Evolutionary conservation across 2,113 vertebrate species (phyloP).

Genomic region (Todiramphus saurophagus): DNA sequence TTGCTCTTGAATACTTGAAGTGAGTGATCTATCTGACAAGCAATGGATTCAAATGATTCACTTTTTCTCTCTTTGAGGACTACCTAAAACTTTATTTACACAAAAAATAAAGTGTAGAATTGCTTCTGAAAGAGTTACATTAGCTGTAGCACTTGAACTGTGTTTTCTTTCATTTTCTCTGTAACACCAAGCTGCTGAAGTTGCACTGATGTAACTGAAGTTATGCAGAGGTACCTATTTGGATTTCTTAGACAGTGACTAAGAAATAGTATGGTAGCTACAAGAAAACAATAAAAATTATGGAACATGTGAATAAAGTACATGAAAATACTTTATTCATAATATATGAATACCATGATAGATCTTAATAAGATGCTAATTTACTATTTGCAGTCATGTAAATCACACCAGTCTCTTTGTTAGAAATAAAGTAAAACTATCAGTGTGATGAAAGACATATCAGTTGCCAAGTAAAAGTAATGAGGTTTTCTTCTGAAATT

Average conservation of each 20-base stretch:
- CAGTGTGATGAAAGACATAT: constrained; percentile 1
- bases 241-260: background rate
- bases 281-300: background rate
- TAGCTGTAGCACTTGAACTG: background rate
- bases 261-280: background rate
- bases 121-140: background rate
- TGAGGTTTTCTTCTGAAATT: background rate
- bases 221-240: background rate
- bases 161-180: background rate
- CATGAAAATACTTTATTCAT: background rate
- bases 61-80: background rate
- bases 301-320: background rate
- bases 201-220: background rate
- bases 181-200: background rate
- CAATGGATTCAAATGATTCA: background rate
- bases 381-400: background rate
- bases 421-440: constrained; percentile 1
- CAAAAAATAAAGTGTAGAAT: background rate
- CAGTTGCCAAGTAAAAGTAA: constrained; percentile 10
- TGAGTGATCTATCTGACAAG: background rate
- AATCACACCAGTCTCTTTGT: background rate
- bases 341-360: too few relatives aligned
- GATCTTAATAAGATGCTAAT: background rate
- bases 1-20: background rate
- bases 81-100: constrained; percentile 17